phyloP scores from a whole-genome alignment of 2,113 vertebrate species.

The Lanius collurio region DNA sequence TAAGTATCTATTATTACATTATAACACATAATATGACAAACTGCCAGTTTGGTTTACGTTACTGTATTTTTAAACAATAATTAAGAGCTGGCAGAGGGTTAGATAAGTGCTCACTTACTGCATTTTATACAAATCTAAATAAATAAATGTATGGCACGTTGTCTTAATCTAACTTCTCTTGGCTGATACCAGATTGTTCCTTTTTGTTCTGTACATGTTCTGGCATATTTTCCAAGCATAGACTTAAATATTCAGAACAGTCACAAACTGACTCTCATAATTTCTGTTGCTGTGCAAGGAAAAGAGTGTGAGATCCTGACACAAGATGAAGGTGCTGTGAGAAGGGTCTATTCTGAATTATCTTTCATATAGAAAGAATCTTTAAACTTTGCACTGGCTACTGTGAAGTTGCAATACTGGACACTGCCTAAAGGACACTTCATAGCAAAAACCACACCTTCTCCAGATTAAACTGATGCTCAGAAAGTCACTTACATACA shows the following conservation, averaged over 20 bases:
- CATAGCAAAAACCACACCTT: not conserved
- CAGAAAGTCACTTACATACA: not conserved
- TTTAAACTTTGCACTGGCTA: not conserved
- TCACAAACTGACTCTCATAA: not conserved
- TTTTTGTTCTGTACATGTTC: not conserved
- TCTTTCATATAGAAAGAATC: not conserved
- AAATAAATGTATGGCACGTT: not conserved
- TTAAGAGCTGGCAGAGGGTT: conserved; percentile 12
- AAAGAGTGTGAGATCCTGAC: not conserved
- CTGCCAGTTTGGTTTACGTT: conserved; percentile 35
- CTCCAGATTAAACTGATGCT: not conserved
- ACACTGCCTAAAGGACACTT: not conserved
- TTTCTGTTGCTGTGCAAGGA: not conserved
- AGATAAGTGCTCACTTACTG: conserved; percentile 9
- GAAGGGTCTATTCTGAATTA: not conserved
- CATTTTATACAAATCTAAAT: conserved; percentile 20
- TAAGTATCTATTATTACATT: conserved; percentile 54
- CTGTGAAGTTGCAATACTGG: not conserved
- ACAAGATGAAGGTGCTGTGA: not conserved
- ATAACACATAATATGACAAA: conserved; percentile 24
- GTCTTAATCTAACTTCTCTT: not conserved
- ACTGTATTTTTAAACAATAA: conserved; percentile 33
- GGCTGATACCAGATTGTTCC: not conserved
- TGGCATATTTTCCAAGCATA: not conserved
- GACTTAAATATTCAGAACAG: not conserved